Percentiles rank a stretch among this genome's conserved stretches.
These are phyloP conservation scores for Crenichthys baileyi DNA, from an alignment of 2,797 vertebrate species.

Conservation along the genomic window DNA sequence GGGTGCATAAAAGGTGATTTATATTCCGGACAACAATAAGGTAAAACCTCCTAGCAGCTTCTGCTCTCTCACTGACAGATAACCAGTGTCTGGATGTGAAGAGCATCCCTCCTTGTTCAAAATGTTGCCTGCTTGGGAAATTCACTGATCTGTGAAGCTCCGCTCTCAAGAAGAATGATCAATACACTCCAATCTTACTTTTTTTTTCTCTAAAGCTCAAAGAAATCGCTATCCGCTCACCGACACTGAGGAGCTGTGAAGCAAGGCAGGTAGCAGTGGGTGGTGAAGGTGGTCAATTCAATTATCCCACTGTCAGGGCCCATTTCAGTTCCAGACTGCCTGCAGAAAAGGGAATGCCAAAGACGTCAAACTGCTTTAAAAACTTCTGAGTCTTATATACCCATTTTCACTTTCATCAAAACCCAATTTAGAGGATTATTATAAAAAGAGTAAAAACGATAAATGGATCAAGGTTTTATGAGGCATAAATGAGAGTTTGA, in stretches of 20 bases:
- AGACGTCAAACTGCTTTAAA: constrained; percentile 21
- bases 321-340: constrained; percentile 52
- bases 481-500: neutral
- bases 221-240: constrained; percentile 69
- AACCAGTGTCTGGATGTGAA: constrained; percentile 58
- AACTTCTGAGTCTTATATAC: constrained; percentile 15
- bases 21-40: constrained; percentile 67
- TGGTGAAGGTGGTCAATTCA: constrained; percentile 70
- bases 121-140: constrained; percentile 60
- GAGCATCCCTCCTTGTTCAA: constrained; percentile 44
- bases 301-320: constrained; percentile 67
- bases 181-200: constrained; percentile 75
- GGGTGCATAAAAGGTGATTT: constrained; percentile 58
- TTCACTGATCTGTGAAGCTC: constrained; percentile 65
- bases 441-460: neutral
- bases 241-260: constrained; percentile 60
- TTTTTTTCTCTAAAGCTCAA: constrained; percentile 66
- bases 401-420: constrained; percentile 15
- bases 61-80: constrained; percentile 52
- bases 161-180: constrained; percentile 64
- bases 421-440: neutral
- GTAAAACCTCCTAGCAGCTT: constrained; percentile 60
- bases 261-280: constrained; percentile 54
- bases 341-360: constrained; percentile 24
- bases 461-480: neutral